Evolutionary conservation across 92 coral and sea anemone species (phyloP), one percentile per base, ranked within the genome.

Genomic region (Montipora capitata): DNA sequence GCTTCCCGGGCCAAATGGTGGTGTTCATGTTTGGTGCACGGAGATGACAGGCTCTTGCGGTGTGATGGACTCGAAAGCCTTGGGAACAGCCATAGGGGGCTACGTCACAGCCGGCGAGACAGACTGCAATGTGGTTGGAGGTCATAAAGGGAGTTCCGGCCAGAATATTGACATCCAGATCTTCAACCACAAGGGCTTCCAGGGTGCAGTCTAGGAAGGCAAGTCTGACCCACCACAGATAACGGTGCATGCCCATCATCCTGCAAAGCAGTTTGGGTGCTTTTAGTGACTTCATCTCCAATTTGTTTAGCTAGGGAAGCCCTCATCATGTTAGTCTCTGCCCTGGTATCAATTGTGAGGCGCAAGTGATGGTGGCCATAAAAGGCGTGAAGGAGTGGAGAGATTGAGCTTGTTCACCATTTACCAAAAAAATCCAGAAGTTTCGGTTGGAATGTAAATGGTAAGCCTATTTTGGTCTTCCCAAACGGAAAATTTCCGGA

Each of bases 231-330:
- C 27, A 20, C 27, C 27, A 20, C 27, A 20, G 27, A 20, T 20
- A 20, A 20, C 27, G 0, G 27, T 12, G 91, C 54, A 58, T 49
- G 74, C 17, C 80, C 91, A 61, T 87, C 91, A 20, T 81, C 91
- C 59, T 80, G 87, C 27, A 78, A 49, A 20, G 87, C 87, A 3
- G 58, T 18, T 69, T 87, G 81, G 27, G 52, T 5, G 52, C 52
- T 45, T 45, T 45, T 45, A 45, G 52, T 45, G 6, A 45, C 52
- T 8, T 45, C 9, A 45, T 0, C 52, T 5, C 52, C 52, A 45
- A 45, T 45, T 5, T 45, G 52, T 8, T 8, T 5, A 45, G 52
- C 52, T 45, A 45, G 52, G 52, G 52, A 45, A 8, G 52, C 52
- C 9, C 52, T 45, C 52, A 45, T 45, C 52, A 45, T 45, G 0